Conservation (phyloP, 37 sponge, comb jelly and placozoan species). For the Ephydatia muelleri region DNA sequence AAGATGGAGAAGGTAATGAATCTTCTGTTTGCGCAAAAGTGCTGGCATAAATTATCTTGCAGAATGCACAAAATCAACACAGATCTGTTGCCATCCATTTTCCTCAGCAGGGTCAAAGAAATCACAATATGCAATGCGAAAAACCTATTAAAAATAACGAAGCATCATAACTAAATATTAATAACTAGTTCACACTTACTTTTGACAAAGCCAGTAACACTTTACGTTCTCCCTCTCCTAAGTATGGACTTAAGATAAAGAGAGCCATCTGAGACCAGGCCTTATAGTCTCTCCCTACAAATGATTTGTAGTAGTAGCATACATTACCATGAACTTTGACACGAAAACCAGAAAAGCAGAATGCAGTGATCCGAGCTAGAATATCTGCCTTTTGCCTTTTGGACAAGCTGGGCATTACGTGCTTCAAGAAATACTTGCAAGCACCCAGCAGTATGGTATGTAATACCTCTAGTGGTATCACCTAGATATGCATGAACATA, state of each 20-base stretch:
- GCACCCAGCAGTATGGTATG: conserved; percentile 34
- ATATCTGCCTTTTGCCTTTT: conserved; percentile 20
- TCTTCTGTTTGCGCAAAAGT: no score
- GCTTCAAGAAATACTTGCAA: conserved; percentile 28
- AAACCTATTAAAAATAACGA: no score
- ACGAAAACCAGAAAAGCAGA: conserved; percentile 21
- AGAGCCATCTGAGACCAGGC: conserved; percentile 38
- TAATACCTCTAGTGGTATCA: conserved; percentile 27
- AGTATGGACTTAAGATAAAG: no score
- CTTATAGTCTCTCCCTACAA: conserved; percentile 29
- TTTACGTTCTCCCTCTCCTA: no score
- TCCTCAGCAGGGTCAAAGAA: no score
- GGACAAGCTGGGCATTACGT: conserved; percentile 6
- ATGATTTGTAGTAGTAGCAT: conserved; percentile 11
- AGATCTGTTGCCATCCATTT: no score
- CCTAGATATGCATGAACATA: conserved; percentile 1
- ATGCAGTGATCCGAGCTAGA: conserved; percentile 10
- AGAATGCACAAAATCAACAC: no score
- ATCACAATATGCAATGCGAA: no score
- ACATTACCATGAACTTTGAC: conserved; percentile 9
- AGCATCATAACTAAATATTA: no score
- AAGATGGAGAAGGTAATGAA: no score
- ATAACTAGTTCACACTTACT: no score
- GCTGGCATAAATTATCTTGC: no score
- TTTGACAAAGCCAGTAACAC: background rate